phyloP scores from a whole-genome alignment of 2,113 vertebrate genomes.

The Hydrolagus affinis region DNA sequence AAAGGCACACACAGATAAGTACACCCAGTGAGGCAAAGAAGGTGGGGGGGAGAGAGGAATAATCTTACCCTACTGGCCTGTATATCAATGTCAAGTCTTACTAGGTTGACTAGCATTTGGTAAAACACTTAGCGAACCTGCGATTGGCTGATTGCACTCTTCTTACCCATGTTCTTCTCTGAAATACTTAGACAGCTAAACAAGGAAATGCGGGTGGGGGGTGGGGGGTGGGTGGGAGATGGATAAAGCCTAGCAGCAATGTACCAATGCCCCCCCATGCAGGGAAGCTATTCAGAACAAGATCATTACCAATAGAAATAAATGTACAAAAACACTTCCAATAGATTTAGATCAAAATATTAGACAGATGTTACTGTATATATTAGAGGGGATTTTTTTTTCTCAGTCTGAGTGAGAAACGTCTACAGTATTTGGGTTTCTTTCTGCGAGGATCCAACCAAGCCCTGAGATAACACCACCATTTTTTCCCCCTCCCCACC shows the following conservation, averaged over 20 bases:
- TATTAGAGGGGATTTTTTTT: slow-evolving; percentile 15
- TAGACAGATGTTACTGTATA: background rate
- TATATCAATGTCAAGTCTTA: background rate
- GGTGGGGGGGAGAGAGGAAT: too few species aligned
- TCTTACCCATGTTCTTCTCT: background rate
- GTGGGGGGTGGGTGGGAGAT: too few species aligned
- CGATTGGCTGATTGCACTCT: background rate
- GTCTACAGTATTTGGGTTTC: slow-evolving; percentile 8
- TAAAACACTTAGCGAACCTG: background rate
- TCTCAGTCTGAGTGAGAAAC: background rate
- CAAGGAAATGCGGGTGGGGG: slow-evolving; percentile 16
- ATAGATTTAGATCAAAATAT: background rate
- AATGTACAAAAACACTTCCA: slow-evolving; percentile 11
- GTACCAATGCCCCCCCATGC: background rate
- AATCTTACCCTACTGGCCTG: background rate
- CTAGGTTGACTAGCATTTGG: background rate
- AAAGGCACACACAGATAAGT: too few species aligned
- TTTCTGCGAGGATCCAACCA: slow-evolving; percentile 26
- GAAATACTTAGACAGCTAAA: background rate
- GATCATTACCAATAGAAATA: background rate
- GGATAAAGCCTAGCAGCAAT: slow-evolving; percentile 12
- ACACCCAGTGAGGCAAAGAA: too few species aligned
- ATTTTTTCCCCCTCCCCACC: too few species aligned
- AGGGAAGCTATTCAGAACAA: slow-evolving; percentile 1
- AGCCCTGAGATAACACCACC: slow-evolving; percentile 29